phyloP scores from a whole-genome alignment of 1,140 invertebrate genomes.

The Anadara kagoshimensis region DNA sequence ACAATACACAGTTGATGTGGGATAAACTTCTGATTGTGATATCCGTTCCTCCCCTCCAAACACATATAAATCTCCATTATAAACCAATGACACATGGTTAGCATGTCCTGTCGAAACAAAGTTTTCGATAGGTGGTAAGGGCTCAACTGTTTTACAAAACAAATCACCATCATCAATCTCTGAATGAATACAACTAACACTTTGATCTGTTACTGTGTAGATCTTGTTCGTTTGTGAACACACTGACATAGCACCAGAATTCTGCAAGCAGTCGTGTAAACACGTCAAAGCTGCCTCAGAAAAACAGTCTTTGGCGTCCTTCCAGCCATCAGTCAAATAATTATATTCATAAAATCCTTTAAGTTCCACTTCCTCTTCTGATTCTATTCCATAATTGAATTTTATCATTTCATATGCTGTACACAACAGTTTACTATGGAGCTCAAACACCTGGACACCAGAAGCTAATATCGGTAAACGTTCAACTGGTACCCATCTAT shows the following conservation, averaged over 20 bases:
- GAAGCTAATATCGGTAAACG: slow-evolving; percentile 42
- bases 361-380: not conserved
- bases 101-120: not conserved
- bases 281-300: slow-evolving; percentile 3
- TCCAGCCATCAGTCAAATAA: slow-evolving; percentile 36
- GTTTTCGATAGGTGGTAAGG: slow-evolving; percentile 10
- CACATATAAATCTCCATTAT: slow-evolving; percentile 38
- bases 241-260: slow-evolving; percentile 24
- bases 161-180: slow-evolving; percentile 27
- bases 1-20: slow-evolving; percentile 25
- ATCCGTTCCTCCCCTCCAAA: slow-evolving; percentile 38
- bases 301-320: slow-evolving; percentile 26
- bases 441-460: slow-evolving; percentile 32
- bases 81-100: slow-evolving; percentile 24
- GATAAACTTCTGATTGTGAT: slow-evolving; percentile 26
- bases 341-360: slow-evolving; percentile 39
- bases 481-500: slow-evolving; percentile 28
- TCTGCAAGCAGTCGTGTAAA: slow-evolving; percentile 35
- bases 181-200: slow-evolving; percentile 19
- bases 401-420: slow-evolving; percentile 39
- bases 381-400: not conserved
- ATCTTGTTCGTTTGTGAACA: slow-evolving; percentile 28
- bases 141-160: slow-evolving; percentile 10
- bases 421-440: slow-evolving; percentile 41
- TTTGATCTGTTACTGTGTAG: slow-evolving; percentile 28